Percentiles rank a stretch among this genome's conserved stretches.
These are phyloP conservation scores for Cochlearius cochlearius DNA, from an alignment of 2,113 vertebrate species.

Conservation along the genomic window DNA sequence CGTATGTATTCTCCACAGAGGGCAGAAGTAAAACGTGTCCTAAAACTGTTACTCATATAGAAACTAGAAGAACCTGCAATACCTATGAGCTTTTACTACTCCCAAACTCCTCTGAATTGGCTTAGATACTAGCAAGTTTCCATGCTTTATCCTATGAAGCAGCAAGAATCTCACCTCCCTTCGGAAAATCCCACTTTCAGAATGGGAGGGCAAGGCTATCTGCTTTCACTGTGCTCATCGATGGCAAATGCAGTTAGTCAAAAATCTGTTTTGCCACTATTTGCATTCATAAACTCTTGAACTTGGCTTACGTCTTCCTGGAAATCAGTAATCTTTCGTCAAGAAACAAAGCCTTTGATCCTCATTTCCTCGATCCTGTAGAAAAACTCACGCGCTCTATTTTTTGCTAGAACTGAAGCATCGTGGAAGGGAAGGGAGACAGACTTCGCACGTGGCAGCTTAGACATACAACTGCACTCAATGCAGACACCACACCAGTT, in stretches of 20 bases:
- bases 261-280: background rate
- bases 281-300: background rate
- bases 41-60: background rate
- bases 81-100: background rate
- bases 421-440: accelerated
- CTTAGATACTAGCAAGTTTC: background rate
- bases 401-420: background rate
- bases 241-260: background rate
- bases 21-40: background rate
- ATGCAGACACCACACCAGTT: background rate
- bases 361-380: background rate
- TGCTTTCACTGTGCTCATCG: background rate
- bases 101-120: background rate
- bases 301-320: background rate
- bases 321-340: background rate
- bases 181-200: background rate
- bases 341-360: background rate
- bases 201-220: background rate
- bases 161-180: background rate
- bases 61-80: background rate
- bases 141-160: background rate
- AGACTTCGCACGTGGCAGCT: background rate
- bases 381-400: background rate
- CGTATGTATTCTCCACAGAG: background rate
- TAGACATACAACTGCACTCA: background rate